Percentiles rank a stretch among this genome's conserved stretches.
These are phyloP conservation scores for Mythimna lalbum DNA, from an alignment of 2,888 invertebrate genomes.

Conservation along the genomic window DNA sequence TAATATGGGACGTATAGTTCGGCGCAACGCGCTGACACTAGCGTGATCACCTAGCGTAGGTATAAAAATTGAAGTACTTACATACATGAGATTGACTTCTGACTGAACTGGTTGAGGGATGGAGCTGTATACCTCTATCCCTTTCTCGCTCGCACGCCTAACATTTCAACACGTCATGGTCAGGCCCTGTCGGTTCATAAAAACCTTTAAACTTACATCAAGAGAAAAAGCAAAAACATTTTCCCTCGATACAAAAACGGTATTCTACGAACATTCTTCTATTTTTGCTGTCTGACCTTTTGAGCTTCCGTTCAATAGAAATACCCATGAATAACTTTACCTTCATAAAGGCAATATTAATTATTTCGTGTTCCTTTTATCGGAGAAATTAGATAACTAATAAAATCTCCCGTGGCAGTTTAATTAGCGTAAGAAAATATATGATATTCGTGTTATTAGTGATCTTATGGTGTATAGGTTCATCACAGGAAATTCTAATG, in stretches of 20 bases:
- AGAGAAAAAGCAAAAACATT: not conserved
- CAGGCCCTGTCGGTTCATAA: not conserved
- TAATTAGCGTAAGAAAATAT: constrained; percentile 12
- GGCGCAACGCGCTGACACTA: too few species aligned
- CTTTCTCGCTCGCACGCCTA: too few species aligned
- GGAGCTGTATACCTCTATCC: too few species aligned
- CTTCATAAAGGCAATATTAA: not conserved
- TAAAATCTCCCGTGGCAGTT: not conserved
- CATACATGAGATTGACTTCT: too few species aligned
- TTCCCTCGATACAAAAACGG: not conserved
- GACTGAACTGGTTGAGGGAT: too few species aligned
- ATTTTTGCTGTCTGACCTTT: not conserved
- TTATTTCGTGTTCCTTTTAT: not conserved
- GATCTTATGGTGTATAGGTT: too few species aligned
- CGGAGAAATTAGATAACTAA: not conserved
- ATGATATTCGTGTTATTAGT: not conserved
- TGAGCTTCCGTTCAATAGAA: constrained; percentile 12
- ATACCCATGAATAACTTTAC: not conserved
- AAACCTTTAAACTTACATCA: not conserved
- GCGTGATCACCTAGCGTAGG: too few species aligned
- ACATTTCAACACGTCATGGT: too few species aligned
- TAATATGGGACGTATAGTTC: too few species aligned
- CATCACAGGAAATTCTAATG: too few species aligned
- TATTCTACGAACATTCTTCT: not conserved
- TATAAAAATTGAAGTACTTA: too few species aligned